A percentile compares a stretch with the other conserved stretches of the same genome.
These are phyloP conservation scores for Petaurus breviceps DNA, from an alignment of 2,113 vertebrate genomes.

Conservation along the genomic window DNA sequence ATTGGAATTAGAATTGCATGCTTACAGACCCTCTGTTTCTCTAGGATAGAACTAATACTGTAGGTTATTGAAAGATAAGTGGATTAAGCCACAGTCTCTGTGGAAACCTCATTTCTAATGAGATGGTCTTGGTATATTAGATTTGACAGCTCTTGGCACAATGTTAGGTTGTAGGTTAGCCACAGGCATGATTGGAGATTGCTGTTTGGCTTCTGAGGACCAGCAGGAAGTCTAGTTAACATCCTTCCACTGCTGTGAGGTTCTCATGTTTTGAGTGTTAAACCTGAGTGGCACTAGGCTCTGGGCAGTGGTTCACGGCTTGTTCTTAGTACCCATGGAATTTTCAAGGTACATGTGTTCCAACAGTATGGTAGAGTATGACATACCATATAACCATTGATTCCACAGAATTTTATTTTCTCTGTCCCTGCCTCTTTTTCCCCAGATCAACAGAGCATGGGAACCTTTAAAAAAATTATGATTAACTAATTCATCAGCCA, in stretches of 20 bases:
- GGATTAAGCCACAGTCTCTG: conserved; percentile 20
- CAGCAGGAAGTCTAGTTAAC: neutral
- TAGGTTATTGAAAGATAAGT: conserved; percentile 15
- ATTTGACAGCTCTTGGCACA: conserved; percentile 58
- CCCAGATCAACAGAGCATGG: neutral
- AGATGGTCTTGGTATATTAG: conserved; percentile 56
- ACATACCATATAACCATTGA: neutral
- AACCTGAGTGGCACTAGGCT: neutral
- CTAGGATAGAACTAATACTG: neutral
- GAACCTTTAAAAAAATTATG: neutral
- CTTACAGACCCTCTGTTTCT: neutral
- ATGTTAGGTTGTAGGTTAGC: conserved; percentile 20
- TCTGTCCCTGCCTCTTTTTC: neutral
- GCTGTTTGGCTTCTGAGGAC: neutral
- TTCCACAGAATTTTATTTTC: neutral
- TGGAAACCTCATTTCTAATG: conserved; percentile 41
- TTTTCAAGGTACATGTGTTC: neutral
- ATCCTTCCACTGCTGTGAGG: neutral
- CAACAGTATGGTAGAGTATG: neutral
- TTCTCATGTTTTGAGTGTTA: neutral
- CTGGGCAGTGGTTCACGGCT: neutral
- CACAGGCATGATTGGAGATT: neutral
- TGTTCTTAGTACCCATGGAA: neutral
- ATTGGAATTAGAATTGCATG: conserved; percentile 2
- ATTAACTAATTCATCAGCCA: neutral